Evolutionary conservation across 2,888 invertebrate species (phyloP).

Genomic region (Rotaria macrura): DNA sequence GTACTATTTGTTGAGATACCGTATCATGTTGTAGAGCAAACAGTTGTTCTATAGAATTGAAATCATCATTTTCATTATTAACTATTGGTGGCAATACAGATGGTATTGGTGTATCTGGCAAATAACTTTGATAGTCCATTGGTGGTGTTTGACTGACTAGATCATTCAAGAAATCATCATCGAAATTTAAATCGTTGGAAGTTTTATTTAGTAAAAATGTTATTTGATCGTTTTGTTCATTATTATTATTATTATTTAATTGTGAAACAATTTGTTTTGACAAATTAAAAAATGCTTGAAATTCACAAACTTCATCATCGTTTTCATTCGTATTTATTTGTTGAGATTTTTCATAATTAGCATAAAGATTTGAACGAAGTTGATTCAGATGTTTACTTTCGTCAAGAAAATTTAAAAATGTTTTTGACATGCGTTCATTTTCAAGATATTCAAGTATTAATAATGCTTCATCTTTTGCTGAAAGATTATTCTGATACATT

Average conservation of each 20-base stretch:
- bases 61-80: not conserved
- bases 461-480: constrained; percentile 8
- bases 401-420: constrained; percentile 3
- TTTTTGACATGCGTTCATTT: not conserved
- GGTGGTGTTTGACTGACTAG: not conserved
- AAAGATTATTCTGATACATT: not conserved
- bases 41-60: not conserved
- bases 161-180: not conserved
- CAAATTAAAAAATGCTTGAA: constrained; percentile 11
- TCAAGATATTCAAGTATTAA: constrained; percentile 10
- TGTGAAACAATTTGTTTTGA: not conserved
- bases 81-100: not conserved
- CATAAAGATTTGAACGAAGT: not conserved
- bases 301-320: not conserved
- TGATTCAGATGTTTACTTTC: not conserved
- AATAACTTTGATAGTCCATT: not conserved
- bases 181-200: not conserved
- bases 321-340: not conserved
- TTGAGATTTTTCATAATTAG: not conserved
- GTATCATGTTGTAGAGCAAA: not conserved
- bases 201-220: not conserved
- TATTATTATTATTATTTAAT: not conserved
- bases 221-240: not conserved
- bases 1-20: not conserved
- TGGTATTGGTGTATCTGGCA: not conserved